A percentile compares a stretch with the other conserved stretches of the same genome.
Evolutionary conservation across 2,113 vertebrate genomes (phyloP).

Genomic region (Otis tarda): DNA sequence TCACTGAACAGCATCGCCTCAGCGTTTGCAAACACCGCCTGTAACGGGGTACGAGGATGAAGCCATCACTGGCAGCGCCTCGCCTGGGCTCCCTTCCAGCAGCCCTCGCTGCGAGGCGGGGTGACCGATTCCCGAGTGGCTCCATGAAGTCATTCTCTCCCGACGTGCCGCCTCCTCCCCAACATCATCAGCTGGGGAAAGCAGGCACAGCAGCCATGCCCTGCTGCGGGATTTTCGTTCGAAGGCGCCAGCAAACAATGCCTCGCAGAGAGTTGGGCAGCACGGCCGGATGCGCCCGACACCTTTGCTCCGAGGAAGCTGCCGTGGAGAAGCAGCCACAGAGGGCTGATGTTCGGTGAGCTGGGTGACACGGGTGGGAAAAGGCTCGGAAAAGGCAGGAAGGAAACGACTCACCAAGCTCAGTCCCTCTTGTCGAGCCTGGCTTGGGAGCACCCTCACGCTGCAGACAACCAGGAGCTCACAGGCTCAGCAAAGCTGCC

Average conservation of each 20-base stretch:
- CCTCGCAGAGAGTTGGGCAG: neutral
- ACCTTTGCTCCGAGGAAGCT: neutral
- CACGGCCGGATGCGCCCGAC: fast-evolving
- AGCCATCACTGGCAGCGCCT: conserved; percentile 35
- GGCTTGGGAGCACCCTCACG: neutral
- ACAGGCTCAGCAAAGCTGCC: neutral
- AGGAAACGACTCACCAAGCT: neutral
- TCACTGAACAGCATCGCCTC: neutral
- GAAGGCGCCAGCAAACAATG: neutral
- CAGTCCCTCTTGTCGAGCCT: fast-evolving
- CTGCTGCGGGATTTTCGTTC: neutral
- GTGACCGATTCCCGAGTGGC: neutral
- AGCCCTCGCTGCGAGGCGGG: neutral
- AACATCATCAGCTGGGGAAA: neutral
- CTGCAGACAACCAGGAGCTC: fast-evolving
- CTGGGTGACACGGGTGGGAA: neutral
- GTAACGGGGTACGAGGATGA: conserved; percentile 21
- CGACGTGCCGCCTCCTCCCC: neutral
- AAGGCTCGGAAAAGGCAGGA: neutral
- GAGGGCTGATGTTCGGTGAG: neutral
- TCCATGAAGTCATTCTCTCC: neutral
- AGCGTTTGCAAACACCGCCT: neutral
- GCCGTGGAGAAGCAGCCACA: neutral
- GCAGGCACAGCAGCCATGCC: neutral
- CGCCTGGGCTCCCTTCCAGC: conserved; percentile 26